These are phyloP conservation scores for Hypotaenidia okinawae DNA, from an alignment of 2,797 vertebrate species.

Conservation along the genomic window DNA sequence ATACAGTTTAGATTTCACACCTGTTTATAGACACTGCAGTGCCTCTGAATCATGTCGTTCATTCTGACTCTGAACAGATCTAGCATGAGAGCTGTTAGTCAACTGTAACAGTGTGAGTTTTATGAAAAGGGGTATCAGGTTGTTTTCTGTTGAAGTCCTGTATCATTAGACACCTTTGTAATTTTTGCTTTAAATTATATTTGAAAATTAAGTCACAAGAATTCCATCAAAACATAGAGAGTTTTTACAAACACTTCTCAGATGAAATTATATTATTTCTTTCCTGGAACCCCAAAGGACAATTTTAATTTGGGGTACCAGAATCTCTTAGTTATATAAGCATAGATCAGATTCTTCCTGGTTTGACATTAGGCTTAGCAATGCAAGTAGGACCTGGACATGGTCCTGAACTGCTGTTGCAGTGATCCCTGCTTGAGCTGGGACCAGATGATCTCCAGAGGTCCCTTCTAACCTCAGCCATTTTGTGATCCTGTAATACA, in stretches of 20 bases:
- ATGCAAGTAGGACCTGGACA: neutral
- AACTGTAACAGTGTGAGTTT: neutral
- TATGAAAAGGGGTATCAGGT: neutral
- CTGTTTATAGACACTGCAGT: neutral
- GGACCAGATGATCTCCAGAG: neutral
- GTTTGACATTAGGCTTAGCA: neutral
- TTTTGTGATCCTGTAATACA: neutral
- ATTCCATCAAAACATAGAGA: neutral
- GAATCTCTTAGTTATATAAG: neutral
- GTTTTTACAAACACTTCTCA: neutral
- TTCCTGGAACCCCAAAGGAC: neutral
- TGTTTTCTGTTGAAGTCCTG: neutral
- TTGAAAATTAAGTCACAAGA: neutral
- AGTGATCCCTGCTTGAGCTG: neutral
- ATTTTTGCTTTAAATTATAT: neutral
- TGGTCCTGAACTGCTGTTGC: neutral
- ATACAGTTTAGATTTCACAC: neutral
- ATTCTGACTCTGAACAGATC: neutral
- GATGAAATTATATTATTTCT: neutral
- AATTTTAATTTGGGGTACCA: neutral
- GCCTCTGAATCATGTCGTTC: neutral
- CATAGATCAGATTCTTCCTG: neutral
- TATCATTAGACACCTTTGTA: neutral
- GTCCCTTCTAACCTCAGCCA: neutral
- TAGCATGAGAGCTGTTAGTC: neutral